phyloP scores from a whole-genome alignment of 2,888 invertebrate genomes.

The Drosophila fungiperda region DNA sequence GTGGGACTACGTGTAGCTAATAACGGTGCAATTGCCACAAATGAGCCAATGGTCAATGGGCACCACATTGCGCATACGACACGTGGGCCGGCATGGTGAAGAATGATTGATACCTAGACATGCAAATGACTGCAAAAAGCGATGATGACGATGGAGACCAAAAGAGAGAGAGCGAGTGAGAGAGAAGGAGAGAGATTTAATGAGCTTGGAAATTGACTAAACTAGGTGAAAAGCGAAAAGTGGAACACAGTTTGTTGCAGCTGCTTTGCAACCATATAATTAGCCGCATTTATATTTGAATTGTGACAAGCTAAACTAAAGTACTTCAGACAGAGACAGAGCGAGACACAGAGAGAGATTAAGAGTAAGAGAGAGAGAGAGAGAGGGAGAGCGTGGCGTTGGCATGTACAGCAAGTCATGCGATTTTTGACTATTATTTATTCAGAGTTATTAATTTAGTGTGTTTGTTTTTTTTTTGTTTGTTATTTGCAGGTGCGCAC shows the following conservation, averaged over 20 bases:
- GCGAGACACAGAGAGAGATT: constrained; percentile 7
- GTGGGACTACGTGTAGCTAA: constrained; percentile 63
- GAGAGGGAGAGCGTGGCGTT: constrained; percentile 26
- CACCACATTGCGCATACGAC: constrained; percentile 60
- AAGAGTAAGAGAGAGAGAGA: constrained; percentile 23
- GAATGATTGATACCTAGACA: constrained; percentile 65
- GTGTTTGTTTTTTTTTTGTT: constrained; percentile 19
- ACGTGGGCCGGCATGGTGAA: constrained; percentile 38
- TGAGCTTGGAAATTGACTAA: constrained; percentile 26
- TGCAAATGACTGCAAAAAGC: constrained; percentile 62
- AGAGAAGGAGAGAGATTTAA: constrained; percentile 18
- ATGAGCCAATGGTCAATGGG: constrained; percentile 30
- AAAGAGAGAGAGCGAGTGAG: constrained; percentile 16
- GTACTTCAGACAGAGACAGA: constrained; percentile 16
- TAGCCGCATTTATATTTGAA: constrained; percentile 55
- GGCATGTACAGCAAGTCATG: constrained; percentile 63
- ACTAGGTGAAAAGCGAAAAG: constrained; percentile 37
- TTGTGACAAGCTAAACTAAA: constrained; percentile 34
- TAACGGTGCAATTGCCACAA: constrained; percentile 68
- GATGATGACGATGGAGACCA: constrained; percentile 10
- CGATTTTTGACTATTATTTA: constrained; percentile 54
- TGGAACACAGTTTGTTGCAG: constrained; percentile 57
- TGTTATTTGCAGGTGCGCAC: constrained; percentile 64
- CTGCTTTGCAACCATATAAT: constrained; percentile 47
- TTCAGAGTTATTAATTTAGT: constrained; percentile 53